phyloP scores from a whole-genome alignment of 2,113 vertebrate species.

The Callipepla squamata region DNA sequence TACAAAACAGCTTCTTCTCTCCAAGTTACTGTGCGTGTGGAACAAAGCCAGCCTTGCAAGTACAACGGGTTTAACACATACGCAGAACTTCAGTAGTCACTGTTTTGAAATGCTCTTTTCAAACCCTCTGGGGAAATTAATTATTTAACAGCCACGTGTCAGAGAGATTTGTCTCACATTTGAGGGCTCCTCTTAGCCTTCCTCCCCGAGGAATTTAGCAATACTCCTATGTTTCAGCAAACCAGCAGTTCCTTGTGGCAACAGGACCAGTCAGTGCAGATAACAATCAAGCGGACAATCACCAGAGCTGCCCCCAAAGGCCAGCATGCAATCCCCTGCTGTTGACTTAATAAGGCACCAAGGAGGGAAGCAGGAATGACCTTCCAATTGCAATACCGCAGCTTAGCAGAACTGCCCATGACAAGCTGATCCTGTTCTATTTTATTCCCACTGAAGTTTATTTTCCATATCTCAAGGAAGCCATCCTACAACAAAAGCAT shows the following conservation, averaged over 20 bases:
- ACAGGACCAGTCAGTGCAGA: neutral
- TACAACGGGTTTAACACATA: neutral
- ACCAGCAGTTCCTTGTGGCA: neutral
- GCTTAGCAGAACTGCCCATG: neutral
- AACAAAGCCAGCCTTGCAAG: conserved; percentile 34
- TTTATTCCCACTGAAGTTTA: neutral
- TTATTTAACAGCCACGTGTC: conserved; percentile 39
- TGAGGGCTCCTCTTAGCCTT: conserved; percentile 21
- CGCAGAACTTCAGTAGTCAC: neutral
- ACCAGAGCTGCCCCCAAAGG: neutral
- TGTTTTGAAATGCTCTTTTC: conserved; percentile 35
- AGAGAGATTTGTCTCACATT: conserved; percentile 28
- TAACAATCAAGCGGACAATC: neutral
- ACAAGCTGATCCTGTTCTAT: neutral
- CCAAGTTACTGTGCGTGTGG: neutral
- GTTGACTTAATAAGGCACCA: neutral
- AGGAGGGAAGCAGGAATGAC: neutral
- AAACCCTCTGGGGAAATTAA: conserved; percentile 39
- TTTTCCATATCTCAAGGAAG: neutral
- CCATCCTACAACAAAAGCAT: neutral
- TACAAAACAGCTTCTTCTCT: conserved; percentile 16
- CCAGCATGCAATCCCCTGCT: neutral
- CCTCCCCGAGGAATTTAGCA: conserved; percentile 36
- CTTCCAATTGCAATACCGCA: neutral
- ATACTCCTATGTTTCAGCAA: neutral